Conservation (phyloP, 2,113 vertebrate genomes). For the Gadus macrocephalus region DNA sequence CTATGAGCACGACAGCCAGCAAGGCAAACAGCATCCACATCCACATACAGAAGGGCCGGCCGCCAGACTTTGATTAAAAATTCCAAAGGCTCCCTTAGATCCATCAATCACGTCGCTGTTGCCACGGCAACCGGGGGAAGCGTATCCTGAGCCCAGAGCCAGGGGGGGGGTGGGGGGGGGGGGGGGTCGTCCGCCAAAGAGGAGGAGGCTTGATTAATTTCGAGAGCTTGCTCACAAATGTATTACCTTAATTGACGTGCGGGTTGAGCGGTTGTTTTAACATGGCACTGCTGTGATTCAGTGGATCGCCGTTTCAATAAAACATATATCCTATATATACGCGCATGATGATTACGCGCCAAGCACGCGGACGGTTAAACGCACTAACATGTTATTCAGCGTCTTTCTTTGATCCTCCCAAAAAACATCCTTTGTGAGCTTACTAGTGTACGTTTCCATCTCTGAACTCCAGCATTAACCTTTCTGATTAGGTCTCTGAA, state of each 20-base stretch:
- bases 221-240: constrained; percentile 4
- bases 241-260: not conserved
- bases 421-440: no score
- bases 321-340: no score
- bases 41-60: constrained; percentile 17
- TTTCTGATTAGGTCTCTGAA: no score
- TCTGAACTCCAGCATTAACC: no score
- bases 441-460: no score
- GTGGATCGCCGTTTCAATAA: no score
- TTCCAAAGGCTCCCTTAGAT: constrained; percentile 53
- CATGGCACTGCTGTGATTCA: no score
- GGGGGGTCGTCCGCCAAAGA: not conserved
- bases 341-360: no score
- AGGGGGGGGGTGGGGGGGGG: not conserved
- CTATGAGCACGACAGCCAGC: constrained; percentile 39
- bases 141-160: constrained; percentile 15
- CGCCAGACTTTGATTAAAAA: constrained; percentile 59
- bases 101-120: constrained; percentile 54
- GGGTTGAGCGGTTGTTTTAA: no score
- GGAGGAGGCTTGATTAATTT: constrained; percentile 46
- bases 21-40: constrained; percentile 44
- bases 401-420: no score
- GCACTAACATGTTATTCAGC: no score
- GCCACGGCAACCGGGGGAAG: constrained; percentile 45
- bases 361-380: no score